phyloP scores from a whole-genome alignment of 2,113 vertebrate genomes.

The Protomyctophum bolini region DNA sequence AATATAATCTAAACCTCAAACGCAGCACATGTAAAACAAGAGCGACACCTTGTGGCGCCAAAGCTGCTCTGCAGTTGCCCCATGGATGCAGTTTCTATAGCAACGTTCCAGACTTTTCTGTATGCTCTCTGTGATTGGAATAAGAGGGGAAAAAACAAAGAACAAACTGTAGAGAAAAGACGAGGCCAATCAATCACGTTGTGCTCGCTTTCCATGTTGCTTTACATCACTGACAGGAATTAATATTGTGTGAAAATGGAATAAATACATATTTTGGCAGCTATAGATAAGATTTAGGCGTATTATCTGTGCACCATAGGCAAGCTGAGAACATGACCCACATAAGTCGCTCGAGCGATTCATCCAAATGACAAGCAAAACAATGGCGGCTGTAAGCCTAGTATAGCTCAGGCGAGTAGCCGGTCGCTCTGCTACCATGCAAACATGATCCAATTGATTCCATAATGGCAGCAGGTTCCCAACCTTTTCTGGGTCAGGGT shows the following conservation, averaged over 20 bases:
- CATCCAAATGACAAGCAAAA: background rate
- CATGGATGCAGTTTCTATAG: constrained; percentile 85
- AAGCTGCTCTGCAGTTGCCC: constrained; percentile 55
- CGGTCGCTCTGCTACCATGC: background rate
- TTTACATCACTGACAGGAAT: constrained; percentile 15
- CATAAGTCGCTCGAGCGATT: background rate
- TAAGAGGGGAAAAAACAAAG: constrained; percentile 20
- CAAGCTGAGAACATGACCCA: constrained; percentile 2
- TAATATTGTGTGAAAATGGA: constrained; percentile 17
- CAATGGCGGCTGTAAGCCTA: no score
- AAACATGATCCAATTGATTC: background rate
- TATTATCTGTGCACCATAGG: background rate
- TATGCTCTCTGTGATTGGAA: constrained; percentile 49
- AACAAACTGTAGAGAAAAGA: constrained; percentile 10
- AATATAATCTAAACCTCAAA: no score
- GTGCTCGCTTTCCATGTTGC: constrained; percentile 62
- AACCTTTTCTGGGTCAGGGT: no score
- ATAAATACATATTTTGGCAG: constrained; percentile 14
- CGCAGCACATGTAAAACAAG: constrained; percentile 52
- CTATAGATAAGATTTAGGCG: background rate
- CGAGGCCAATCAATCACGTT: constrained; percentile 56
- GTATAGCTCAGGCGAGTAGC: background rate
- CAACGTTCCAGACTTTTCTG: constrained; percentile 87
- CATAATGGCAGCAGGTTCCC: no score
- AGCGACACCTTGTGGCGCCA: constrained; percentile 69